Evolutionary conservation across 2,797 vertebrate genomes (phyloP).

Genomic region (Anabas testudineus): DNA sequence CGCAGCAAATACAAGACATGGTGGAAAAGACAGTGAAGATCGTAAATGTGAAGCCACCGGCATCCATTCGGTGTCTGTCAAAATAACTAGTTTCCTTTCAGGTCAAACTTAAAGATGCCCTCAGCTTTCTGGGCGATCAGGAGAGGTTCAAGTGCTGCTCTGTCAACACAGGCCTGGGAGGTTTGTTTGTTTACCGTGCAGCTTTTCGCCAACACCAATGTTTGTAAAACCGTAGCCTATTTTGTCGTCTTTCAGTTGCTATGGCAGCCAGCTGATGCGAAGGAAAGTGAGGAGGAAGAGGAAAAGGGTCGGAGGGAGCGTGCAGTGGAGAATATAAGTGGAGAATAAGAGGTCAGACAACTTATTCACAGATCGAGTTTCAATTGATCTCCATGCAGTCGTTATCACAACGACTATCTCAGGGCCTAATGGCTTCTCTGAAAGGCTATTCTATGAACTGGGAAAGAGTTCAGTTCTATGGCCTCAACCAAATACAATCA

Average conservation of each 20-base stretch:
- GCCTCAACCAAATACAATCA: constrained; percentile 61
- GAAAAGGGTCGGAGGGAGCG: constrained; percentile 31
- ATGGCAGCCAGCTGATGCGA: constrained; percentile 59
- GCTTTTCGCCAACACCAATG: constrained; percentile 31
- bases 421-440: constrained; percentile 67
- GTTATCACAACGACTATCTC: constrained; percentile 59
- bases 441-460: constrained; percentile 60
- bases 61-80: constrained; percentile 1
- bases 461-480: constrained; percentile 53
- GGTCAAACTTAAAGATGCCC: constrained; percentile 39
- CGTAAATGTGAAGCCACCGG: constrained; percentile 12
- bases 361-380: constrained; percentile 71
- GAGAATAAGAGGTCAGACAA: constrained; percentile 38
- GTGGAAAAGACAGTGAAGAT: constrained; percentile 14
- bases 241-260: constrained; percentile 61
- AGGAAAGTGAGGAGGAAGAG: constrained; percentile 27
- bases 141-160: constrained; percentile 17
- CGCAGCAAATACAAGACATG: constrained; percentile 11
- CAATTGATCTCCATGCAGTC: constrained; percentile 71
- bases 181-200: constrained; percentile 51
- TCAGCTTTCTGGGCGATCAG: constrained; percentile 22
- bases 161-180: constrained; percentile 13
- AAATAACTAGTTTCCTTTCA: constrained; percentile 25
- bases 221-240: constrained; percentile 31
- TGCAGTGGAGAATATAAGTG: constrained; percentile 21